Conservation (phyloP, 2,888 invertebrate species). For the Drosophila rubida region DNA sequence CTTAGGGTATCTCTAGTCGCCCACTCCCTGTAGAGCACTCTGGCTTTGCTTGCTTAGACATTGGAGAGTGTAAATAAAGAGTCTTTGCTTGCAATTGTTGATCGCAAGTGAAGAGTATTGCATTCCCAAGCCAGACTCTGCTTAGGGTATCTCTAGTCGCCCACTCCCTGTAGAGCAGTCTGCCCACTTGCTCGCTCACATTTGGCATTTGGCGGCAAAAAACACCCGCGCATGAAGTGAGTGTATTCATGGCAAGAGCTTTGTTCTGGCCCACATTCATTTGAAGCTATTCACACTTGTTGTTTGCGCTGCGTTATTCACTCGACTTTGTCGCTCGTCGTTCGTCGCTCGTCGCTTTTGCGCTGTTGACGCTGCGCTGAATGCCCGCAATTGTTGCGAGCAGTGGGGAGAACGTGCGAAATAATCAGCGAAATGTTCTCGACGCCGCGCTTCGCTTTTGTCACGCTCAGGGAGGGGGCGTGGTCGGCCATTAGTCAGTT, state of each 20-base stretch:
- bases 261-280: conserved; percentile 32
- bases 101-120: too few species aligned
- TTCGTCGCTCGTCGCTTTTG: too few species aligned
- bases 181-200: background rate
- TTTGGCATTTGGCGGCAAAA: background rate
- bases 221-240: conserved; percentile 15
- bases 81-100: too few species aligned
- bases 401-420: conserved; percentile 11
- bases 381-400: conserved; percentile 49
- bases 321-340: too few species aligned
- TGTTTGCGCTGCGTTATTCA: conserved; percentile 46
- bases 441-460: conserved; percentile 29
- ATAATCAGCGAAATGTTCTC: conserved; percentile 28
- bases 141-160: too few species aligned
- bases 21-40: too few species aligned
- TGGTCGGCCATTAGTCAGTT: conserved; percentile 22
- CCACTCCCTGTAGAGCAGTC: too few species aligned
- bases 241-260: conserved; percentile 19
- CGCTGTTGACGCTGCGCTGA: conserved; percentile 29
- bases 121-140: too few species aligned
- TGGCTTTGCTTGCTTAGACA: too few species aligned
- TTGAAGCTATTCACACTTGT: conserved; percentile 10
- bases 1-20: too few species aligned
- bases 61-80: too few species aligned
- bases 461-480: conserved; percentile 32